Conservation (phyloP, 1,140 invertebrate species). For the Globodera rostochiensis region DNA sequence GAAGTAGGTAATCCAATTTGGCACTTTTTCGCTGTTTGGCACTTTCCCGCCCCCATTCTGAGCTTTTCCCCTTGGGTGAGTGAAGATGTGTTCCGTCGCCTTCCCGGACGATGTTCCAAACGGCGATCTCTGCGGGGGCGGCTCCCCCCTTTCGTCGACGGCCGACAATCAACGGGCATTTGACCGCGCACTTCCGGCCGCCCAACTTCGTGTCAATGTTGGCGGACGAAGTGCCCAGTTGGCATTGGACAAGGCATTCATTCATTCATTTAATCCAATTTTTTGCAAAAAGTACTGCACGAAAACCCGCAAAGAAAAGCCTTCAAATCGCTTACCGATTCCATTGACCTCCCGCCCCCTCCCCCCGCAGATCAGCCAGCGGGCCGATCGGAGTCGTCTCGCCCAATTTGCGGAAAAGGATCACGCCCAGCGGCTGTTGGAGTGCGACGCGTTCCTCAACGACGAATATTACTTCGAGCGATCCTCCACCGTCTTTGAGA, state of each 20-base stretch:
- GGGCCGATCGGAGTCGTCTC: slow-evolving; percentile 52
- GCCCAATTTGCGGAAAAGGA: slow-evolving; percentile 55
- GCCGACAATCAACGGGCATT: too few species aligned
- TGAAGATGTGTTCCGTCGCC: too few species aligned
- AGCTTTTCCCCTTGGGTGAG: neutral
- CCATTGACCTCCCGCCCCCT: neutral
- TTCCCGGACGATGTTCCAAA: neutral
- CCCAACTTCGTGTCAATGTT: slow-evolving; percentile 47
- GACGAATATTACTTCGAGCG: slow-evolving; percentile 61
- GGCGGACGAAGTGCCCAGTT: slow-evolving; percentile 48
- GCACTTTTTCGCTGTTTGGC: too few species aligned
- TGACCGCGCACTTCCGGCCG: neutral
- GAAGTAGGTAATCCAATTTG: too few species aligned
- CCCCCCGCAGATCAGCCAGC: slow-evolving; percentile 38
- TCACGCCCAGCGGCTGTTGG: slow-evolving; percentile 50
- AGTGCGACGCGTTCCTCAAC: slow-evolving; percentile 57
- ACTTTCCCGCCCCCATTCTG: too few species aligned
- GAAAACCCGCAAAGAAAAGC: neutral
- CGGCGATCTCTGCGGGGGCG: neutral
- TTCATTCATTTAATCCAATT: too few species aligned
- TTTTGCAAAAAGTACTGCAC: too few species aligned
- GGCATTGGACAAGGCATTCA: slow-evolving; percentile 37
- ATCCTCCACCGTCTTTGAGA: slow-evolving; percentile 58
- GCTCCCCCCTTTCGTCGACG: too few species aligned
- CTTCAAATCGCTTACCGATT: neutral